Percentiles rank a stretch among this genome's conserved stretches.
Conservation (phyloP, 2,797 vertebrate genomes). For the Mastacembelus armatus region DNA sequence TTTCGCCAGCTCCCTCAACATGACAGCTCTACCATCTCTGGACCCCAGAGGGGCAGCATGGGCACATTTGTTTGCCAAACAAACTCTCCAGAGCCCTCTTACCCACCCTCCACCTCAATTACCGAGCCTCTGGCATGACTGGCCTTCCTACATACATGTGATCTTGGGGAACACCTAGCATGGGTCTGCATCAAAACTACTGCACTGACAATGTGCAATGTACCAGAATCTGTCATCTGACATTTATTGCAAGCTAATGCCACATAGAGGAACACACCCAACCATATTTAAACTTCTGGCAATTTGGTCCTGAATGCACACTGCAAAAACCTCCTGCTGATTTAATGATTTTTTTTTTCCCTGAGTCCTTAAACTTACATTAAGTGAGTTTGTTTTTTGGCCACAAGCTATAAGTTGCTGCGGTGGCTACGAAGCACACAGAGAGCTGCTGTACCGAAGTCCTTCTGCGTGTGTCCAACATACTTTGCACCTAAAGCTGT, state of each 20-base stretch:
- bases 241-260: not conserved
- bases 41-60: constrained; percentile 53
- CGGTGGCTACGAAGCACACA: too few species aligned
- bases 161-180: not conserved
- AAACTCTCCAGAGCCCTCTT: constrained; percentile 28
- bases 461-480: too few species aligned
- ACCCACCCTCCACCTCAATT: constrained; percentile 23
- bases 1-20: constrained; percentile 61
- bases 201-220: not conserved
- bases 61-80: constrained; percentile 56
- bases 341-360: too few species aligned
- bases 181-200: not conserved
- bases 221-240: not conserved
- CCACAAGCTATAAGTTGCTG: too few species aligned
- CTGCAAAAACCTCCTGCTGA: too few species aligned
- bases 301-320: too few species aligned
- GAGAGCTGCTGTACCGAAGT: too few species aligned
- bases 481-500: too few species aligned
- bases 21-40: constrained; percentile 66
- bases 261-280: too few species aligned
- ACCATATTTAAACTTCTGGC: not conserved
- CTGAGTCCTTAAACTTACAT: too few species aligned
- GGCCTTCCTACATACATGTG: constrained; percentile 6
- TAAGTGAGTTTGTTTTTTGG: too few species aligned
- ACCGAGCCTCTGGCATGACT: constrained; percentile 19